A percentile compares a stretch with the other conserved stretches of the same genome.
phyloP scores from a whole-genome alignment of 2,888 invertebrate species.

The Parnassius mnemosyne region DNA sequence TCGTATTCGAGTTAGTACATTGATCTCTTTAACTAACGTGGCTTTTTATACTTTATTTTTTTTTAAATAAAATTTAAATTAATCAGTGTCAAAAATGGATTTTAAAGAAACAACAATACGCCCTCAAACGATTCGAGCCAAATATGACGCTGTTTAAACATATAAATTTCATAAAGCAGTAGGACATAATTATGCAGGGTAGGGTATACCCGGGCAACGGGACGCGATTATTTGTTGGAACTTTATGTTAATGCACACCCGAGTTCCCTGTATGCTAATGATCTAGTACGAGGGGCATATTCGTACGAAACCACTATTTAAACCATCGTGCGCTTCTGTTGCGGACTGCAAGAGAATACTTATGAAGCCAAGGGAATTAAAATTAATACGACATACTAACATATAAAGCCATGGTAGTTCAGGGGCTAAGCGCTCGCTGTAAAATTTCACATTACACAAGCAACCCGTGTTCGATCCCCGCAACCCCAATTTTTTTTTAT shows the following conservation, averaged over 20 bases:
- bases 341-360: slow-evolving; percentile 36
- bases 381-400: slow-evolving; percentile 15
- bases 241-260: slow-evolving; percentile 65
- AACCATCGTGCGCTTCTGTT: slow-evolving; percentile 40
- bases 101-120: slow-evolving; percentile 26
- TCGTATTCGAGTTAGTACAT: no score
- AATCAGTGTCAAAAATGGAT: no score
- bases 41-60: no score
- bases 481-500: no score
- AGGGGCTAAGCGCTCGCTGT: no score
- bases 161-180: slow-evolving; percentile 66
- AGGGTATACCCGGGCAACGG: slow-evolving; percentile 44
- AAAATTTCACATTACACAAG: no score
- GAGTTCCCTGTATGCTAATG: slow-evolving; percentile 61
- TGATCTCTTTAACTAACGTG: no score
- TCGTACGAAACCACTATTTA: slow-evolving; percentile 57
- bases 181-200: slow-evolving; percentile 58
- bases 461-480: no score
- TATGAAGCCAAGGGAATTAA: slow-evolving; percentile 27
- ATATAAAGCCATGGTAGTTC: no score
- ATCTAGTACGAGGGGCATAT: slow-evolving; percentile 51
- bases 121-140: slow-evolving; percentile 15
- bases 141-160: slow-evolving; percentile 55
- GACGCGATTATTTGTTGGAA: slow-evolving; percentile 62
- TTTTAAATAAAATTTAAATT: no score